These are phyloP conservation scores for Mya arenaria DNA, from an alignment of 1,140 invertebrate species.

Conservation along the genomic window DNA sequence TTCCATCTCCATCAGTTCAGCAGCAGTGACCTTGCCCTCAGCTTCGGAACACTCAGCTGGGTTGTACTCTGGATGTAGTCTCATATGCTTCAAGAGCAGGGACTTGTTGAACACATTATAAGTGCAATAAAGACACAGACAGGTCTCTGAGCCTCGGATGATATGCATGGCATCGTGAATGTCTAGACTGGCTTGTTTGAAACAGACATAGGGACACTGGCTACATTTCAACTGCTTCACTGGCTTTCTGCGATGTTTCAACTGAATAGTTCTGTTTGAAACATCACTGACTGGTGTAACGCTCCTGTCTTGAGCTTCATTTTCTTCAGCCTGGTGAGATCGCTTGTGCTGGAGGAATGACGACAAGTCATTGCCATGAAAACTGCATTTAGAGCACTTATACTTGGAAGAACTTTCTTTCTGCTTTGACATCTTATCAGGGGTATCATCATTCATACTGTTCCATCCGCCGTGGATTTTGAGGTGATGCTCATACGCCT, in stretches of 20 bases:
- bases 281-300: constrained; percentile 43
- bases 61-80: constrained; percentile 72
- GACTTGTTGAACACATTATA: constrained; percentile 68
- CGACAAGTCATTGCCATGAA: constrained; percentile 69
- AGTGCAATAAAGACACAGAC: constrained; percentile 72
- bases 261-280: constrained; percentile 64
- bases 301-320: neutral
- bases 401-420: constrained; percentile 61
- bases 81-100: constrained; percentile 70
- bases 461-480: constrained; percentile 63
- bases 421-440: neutral
- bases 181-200: constrained; percentile 65
- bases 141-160: constrained; percentile 56
- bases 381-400: constrained; percentile 75
- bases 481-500: constrained; percentile 65
- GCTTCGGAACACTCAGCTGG: constrained; percentile 65
- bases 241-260: constrained; percentile 73
- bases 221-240: constrained; percentile 72
- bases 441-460: neutral
- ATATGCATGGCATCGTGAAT: constrained; percentile 73
- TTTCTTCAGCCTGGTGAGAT: constrained; percentile 53
- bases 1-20: constrained; percentile 54
- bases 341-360: constrained; percentile 76
- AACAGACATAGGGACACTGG: constrained; percentile 72
- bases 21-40: constrained; percentile 56